Percentiles rank a stretch among this genome's conserved stretches.
Conservation (phyloP, 2,113 vertebrate genomes). For the Nerophis lumbriciformis region DNA sequence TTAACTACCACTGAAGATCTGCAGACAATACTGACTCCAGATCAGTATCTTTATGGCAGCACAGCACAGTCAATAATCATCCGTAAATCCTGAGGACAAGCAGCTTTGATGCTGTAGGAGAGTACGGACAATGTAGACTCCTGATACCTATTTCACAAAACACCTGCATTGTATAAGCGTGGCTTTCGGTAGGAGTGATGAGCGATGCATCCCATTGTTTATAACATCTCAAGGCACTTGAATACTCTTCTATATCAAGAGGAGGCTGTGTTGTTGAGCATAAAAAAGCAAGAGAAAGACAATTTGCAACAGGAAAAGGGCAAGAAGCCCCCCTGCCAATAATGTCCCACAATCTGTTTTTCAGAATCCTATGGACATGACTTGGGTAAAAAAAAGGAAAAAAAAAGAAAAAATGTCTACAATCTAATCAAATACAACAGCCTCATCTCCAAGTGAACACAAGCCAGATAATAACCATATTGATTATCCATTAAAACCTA, state of each 20-base stretch:
- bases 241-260: neutral
- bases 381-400: slow-evolving; percentile 30
- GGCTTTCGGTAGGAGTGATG: neutral
- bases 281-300: slow-evolving; percentile 1
- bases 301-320: neutral
- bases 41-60: slow-evolving; percentile 43
- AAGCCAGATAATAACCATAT: slow-evolving; percentile 68
- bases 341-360: slow-evolving; percentile 20
- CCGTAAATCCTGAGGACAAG: slow-evolving; percentile 25
- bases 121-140: neutral
- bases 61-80: slow-evolving; percentile 24
- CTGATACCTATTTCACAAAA: neutral
- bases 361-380: slow-evolving; percentile 13
- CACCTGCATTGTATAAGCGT: slow-evolving; percentile 2
- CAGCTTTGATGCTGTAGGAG: slow-evolving; percentile 3
- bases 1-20: slow-evolving; percentile 37
- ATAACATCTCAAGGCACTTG: neutral
- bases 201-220: slow-evolving; percentile 3
- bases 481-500: slow-evolving; percentile 70
- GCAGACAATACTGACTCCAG: slow-evolving; percentile 40
- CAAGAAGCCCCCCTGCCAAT: neutral
- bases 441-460: slow-evolving; percentile 40
- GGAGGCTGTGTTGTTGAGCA: neutral
- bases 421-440: slow-evolving; percentile 58
- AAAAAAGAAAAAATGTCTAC: slow-evolving; percentile 69